Evolutionary conservation across 2,113 vertebrate species (phyloP), one percentile per base, ranked within the genome.

Genomic region (Notiomystis cincta): DNA sequence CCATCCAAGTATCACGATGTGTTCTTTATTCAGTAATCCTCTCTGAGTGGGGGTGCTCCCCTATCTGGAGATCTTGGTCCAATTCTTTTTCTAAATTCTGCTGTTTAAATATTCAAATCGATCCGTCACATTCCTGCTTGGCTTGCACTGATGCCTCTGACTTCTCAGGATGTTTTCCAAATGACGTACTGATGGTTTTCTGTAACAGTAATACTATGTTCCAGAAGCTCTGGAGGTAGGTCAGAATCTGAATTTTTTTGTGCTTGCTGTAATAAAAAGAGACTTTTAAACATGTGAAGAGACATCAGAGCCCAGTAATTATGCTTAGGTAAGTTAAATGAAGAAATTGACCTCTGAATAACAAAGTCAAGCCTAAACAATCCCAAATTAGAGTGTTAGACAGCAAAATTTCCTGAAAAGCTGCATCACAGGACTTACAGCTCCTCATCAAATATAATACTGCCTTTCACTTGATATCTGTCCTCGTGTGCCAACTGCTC

Each of bases 141-240:
- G 64, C 88, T 94, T 92, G 62, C 35, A 11, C 11, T 54, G 47
- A 60, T 77, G 76, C 47, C 47, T 92, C 58, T 95, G 91, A 89
- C 47, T 90, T 87, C 81, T 92, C 80, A 48, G 88, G 54, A 89
- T 95, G 48, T 86, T 95, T 94, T 93, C 69, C 69, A 93, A 81
- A 84, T 91, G 80, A 81, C 3, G 3, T 77, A 75, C 33, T 73
- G 60, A 58, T 75, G 44, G 44, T 0, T 51, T 88, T 77, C 61
- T 88, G 25, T 83, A 69, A 62, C 9, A 42, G 54, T 78, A 81
- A 64, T 35, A n/a, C 28, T 71, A 1, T 28, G 24, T 87, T 78
- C 31, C 69, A 81, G 71, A 81, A 83, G 15, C 50, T 78, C 51
- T 0, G 0, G 33, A 90, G 30, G 60, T 9, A 35, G 37, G 67